Conservation (phyloP, 2,113 vertebrate species). For the Monopterus albus region DNA sequence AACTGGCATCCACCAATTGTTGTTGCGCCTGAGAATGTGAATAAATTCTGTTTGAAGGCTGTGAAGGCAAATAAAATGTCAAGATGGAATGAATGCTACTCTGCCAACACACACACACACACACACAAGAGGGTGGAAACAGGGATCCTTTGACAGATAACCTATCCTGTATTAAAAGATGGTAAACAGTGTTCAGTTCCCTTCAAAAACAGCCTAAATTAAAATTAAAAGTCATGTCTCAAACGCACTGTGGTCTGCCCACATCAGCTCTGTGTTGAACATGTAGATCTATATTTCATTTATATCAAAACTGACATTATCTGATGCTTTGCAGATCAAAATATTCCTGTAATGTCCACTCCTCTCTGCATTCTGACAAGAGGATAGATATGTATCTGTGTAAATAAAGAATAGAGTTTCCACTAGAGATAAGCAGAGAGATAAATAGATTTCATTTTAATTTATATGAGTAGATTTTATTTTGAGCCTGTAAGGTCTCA, state of each 20-base stretch:
- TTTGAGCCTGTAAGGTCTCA: background rate
- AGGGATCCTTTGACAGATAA: slow-evolving; percentile 25
- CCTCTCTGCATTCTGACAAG: background rate
- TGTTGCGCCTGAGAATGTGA: slow-evolving; percentile 34
- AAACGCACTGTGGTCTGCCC: background rate
- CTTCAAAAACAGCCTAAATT: slow-evolving; percentile 22
- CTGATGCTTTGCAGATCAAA: slow-evolving; percentile 6
- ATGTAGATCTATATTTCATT: slow-evolving; percentile 37
- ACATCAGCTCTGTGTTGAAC: background rate
- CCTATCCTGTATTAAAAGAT: slow-evolving; percentile 8
- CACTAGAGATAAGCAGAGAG: slow-evolving; percentile 7
- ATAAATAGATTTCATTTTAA: slow-evolving; percentile 21
- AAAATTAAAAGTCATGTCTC: too few species aligned
- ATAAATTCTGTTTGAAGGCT: slow-evolving; percentile 52
- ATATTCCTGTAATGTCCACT: background rate
- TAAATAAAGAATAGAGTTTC: slow-evolving; percentile 19
- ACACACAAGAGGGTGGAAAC: slow-evolving; percentile 7
- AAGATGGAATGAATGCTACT: slow-evolving; percentile 31
- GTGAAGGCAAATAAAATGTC: slow-evolving; percentile 31
- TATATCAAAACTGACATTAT: background rate
- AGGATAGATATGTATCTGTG: slow-evolving; percentile 10
- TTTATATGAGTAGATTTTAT: too few species aligned
- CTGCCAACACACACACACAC: slow-evolving; percentile 37
- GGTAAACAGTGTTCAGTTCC: slow-evolving; percentile 16
- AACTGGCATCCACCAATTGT: slow-evolving; percentile 51